Evolutionary conservation across 1,140 invertebrate species (phyloP).

Genomic region (Mamestra configurata): DNA sequence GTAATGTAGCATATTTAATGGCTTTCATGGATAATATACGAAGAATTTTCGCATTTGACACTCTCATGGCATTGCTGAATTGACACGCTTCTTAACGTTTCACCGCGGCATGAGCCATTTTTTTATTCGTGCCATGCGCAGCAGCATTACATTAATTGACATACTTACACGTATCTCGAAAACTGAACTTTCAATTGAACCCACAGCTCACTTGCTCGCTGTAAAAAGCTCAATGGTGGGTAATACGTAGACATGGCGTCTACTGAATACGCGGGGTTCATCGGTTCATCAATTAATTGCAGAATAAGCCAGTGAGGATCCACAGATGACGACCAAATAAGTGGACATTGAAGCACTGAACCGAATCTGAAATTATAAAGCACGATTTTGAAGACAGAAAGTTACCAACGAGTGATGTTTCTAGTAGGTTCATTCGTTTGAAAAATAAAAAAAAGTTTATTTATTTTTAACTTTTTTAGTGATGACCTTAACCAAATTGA

Average conservation of each 20-base stretch:
- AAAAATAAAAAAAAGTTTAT: too few species aligned
- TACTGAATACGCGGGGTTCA: conserved; percentile 55
- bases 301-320: conserved; percentile 52
- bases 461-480: too few species aligned
- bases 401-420: too few species aligned
- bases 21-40: too few species aligned
- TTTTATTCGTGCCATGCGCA: too few species aligned
- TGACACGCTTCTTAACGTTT: too few species aligned
- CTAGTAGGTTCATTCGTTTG: too few species aligned
- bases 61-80: too few species aligned
- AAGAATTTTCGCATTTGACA: too few species aligned
- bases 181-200: not conserved
- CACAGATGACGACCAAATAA: conserved; percentile 46
- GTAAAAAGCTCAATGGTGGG: conserved; percentile 51
- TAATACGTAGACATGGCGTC: conserved; percentile 34
- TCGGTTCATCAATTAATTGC: conserved; percentile 49
- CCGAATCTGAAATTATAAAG: conserved; percentile 54
- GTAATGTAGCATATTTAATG: too few species aligned
- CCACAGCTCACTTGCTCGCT: conserved; percentile 52
- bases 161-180: not conserved
- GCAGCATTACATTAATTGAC: not conserved
- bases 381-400: not conserved
- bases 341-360: conserved; percentile 57
- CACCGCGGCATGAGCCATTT: too few species aligned
- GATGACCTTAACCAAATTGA: too few species aligned